Evolutionary conservation across 37 sponge, comb jelly and placozoan species (phyloP), one percentile per base, ranked within the genome.

Genomic region (Agelas oroides): DNA sequence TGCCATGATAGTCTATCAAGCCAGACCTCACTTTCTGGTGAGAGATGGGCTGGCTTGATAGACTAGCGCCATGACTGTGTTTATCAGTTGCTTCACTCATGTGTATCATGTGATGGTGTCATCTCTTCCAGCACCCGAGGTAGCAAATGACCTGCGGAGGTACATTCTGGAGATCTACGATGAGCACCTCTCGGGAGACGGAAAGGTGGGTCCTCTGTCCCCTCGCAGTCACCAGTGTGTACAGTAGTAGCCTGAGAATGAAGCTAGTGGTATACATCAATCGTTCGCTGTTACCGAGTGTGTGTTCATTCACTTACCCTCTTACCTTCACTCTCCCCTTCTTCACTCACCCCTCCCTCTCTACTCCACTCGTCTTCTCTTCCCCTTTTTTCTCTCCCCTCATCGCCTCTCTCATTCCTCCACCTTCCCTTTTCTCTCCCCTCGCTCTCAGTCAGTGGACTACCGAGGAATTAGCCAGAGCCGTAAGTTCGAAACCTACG

Each of bases 381-480:
- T 40, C 73, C 73, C 39, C 73, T 8, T 8, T 8, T 8, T 46
- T 8, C 8, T 8, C 8, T 12, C 8, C 46, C 46, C 46, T 8
- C 8, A 3, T 46, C 46, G 6, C 3, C 46, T 12, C 46, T 8
- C 46, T 46, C 46, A 3, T 46, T 8, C 46, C 8, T 8, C 46
- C 46, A 3, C 46, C 46, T 46, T 8, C 46, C 8, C 46, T 8
- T 46, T 8, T 8, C 46, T 8, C 46, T 46, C 46, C 3, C 8
- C 46, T 8, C 8, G 46, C 46, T 39, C 30, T 20, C 59, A 97
- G 95, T 82, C 70, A 59, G 96, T 97, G 6, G 90, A 97, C 80
- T 98, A 96, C 54, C 67, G 68, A 28, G 97, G 91, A 3, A 96
- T 98, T n/a, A 92, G 86, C 65, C 53, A 70, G 16, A 97, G 94